Percentiles rank a stretch among this genome's conserved stretches.
Conservation (phyloP, 2,113 vertebrate species). For the Eidolon helvum region DNA sequence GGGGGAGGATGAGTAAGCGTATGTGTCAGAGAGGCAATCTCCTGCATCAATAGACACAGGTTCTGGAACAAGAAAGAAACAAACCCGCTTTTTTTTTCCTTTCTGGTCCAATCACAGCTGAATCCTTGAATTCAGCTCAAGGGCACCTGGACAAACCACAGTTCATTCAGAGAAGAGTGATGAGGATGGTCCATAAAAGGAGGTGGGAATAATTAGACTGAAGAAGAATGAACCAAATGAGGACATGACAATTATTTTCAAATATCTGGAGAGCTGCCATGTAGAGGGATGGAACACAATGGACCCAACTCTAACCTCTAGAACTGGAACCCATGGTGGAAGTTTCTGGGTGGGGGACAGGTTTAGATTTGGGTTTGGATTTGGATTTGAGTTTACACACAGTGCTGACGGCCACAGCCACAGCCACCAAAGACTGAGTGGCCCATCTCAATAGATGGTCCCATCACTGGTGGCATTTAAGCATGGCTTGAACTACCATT, state of each 20-base stretch:
- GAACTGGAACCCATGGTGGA: rapidly evolving
- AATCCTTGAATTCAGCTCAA: neutral
- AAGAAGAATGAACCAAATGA: neutral
- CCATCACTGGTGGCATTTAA: rapidly evolving
- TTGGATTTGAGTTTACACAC: neutral
- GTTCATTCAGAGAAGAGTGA: neutral
- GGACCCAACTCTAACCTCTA: no score
- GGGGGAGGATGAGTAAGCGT: neutral
- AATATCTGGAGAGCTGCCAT: neutral
- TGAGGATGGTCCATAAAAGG: neutral
- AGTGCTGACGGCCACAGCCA: rapidly evolving
- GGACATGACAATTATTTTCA: neutral
- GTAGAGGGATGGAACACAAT: neutral
- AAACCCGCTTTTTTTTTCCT: neutral
- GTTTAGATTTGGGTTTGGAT: neutral
- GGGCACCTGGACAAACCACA: neutral
- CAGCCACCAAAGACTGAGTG: neutral
- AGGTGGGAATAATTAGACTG: neutral
- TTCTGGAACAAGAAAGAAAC: neutral
- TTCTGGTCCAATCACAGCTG: no score
- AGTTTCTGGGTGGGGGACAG: neutral
- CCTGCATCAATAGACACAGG: neutral
- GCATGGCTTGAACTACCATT: neutral
- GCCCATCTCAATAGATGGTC: neutral
- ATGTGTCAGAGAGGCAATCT: rapidly evolving